These are phyloP conservation scores for Thunnus thynnus DNA, from an alignment of 2,113 vertebrate species.

Conservation along the genomic window DNA sequence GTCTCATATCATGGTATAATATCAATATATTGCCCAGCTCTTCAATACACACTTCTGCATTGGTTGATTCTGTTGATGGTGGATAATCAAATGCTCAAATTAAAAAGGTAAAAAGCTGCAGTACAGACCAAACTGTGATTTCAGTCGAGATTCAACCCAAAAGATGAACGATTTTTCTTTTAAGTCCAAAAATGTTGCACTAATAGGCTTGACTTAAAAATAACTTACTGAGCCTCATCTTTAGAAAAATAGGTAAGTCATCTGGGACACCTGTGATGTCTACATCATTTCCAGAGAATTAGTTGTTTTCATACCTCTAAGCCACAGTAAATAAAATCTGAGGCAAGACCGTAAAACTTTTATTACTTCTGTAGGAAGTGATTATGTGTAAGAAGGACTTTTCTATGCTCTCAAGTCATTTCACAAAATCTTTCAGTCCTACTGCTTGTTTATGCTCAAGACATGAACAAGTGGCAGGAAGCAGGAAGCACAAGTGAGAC, in stretches of 20 bases:
- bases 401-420: slow-evolving; percentile 18
- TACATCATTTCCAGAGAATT: too few species aligned
- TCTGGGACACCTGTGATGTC: not conserved
- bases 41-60: not conserved
- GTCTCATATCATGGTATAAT: too few species aligned
- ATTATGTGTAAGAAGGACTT: not conserved
- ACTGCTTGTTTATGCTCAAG: slow-evolving; percentile 29
- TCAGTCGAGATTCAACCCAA: not conserved
- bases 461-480: slow-evolving; percentile 21
- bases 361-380: slow-evolving; percentile 14
- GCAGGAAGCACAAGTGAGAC: slow-evolving; percentile 38
- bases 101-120: not conserved
- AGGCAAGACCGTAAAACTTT: slow-evolving; percentile 11
- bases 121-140: not conserved
- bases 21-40: too few species aligned
- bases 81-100: not conserved
- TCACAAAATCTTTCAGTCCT: slow-evolving; percentile 20
- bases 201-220: not conserved
- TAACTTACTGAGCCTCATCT: not conserved
- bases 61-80: not conserved
- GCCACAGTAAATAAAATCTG: slow-evolving; percentile 14
- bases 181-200: not conserved
- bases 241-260: not conserved
- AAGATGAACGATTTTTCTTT: too few species aligned
- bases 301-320: slow-evolving; percentile 12